Evolutionary conservation across 2,888 invertebrate genomes (phyloP).

Genomic region (Serripes groenlandicus): DNA sequence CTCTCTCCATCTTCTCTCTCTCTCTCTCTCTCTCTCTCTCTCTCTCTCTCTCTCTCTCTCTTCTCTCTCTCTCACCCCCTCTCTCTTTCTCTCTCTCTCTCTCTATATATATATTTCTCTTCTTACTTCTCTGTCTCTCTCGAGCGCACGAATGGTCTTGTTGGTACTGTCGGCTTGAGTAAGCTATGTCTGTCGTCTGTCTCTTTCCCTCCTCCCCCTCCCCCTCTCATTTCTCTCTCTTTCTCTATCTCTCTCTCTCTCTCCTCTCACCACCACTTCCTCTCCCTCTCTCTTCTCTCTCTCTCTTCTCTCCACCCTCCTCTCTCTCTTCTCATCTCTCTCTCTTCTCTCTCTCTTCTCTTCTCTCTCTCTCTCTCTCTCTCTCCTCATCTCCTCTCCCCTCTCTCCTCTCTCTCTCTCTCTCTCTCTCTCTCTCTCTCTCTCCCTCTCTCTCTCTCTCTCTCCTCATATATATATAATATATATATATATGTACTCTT

Average conservation of each 20-base stretch:
- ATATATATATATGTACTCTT: background rate
- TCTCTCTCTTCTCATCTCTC: background rate
- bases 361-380: slow-evolving; percentile 6
- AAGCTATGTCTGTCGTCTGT: background rate
- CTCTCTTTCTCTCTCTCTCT: too few species aligned
- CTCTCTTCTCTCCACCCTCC: background rate
- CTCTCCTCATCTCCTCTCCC: too few species aligned
- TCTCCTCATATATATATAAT: background rate
- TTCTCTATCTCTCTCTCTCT: too few species aligned
- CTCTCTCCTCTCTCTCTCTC: slow-evolving; percentile 1
- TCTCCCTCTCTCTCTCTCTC: slow-evolving; percentile 4
- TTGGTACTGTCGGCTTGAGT: background rate
- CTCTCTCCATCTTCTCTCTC: background rate
- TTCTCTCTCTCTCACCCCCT: background rate
- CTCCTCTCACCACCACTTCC: background rate
- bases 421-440: background rate
- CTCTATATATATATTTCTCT: too few species aligned
- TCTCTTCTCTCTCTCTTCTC: background rate
- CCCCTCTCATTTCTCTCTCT: too few species aligned
- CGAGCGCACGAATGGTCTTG: background rate
- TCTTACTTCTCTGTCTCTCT: background rate
- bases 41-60: background rate
- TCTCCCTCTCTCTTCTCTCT: background rate
- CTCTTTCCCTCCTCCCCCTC: background rate
- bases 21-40: background rate